Percentiles rank a stretch among this genome's conserved stretches.
These are phyloP conservation scores for Fopius arisanus DNA, from an alignment of 1,140 invertebrate species.

Conservation along the genomic window DNA sequence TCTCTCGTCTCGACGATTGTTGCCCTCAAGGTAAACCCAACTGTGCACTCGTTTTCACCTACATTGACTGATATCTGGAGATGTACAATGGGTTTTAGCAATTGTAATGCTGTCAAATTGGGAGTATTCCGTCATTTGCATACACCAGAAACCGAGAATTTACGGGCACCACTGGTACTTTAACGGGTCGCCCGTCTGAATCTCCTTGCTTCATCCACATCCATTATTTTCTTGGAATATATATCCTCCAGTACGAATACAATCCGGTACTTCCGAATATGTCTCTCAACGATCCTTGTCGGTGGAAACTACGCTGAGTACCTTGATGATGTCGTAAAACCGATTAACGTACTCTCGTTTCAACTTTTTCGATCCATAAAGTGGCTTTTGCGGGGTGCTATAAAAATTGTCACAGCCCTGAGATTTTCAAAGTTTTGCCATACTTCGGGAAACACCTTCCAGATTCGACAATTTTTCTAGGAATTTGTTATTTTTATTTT, in stretches of 20 bases:
- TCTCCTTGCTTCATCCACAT: neutral
- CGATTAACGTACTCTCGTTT: slow-evolving; percentile 4
- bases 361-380: neutral
- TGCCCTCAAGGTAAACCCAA: neutral
- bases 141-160: neutral
- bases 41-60: neutral
- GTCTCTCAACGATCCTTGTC: slow-evolving; percentile 9
- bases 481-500: too few species aligned
- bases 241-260: neutral
- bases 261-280: neutral
- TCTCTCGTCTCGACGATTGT: neutral
- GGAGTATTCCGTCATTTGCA: too few species aligned
- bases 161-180: neutral
- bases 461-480: too few species aligned
- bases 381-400: neutral
- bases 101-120: too few species aligned
- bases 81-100: too few species aligned
- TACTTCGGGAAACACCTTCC: neutral
- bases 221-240: neutral
- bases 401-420: neutral
- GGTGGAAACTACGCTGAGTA: neutral
- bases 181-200: neutral
- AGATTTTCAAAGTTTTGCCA: neutral
- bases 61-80: too few species aligned
- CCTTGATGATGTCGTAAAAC: slow-evolving; percentile 10